These are phyloP conservation scores for Campylomormyrus numenius DNA, from an alignment of 2,113 vertebrate species.

Conservation along the genomic window DNA sequence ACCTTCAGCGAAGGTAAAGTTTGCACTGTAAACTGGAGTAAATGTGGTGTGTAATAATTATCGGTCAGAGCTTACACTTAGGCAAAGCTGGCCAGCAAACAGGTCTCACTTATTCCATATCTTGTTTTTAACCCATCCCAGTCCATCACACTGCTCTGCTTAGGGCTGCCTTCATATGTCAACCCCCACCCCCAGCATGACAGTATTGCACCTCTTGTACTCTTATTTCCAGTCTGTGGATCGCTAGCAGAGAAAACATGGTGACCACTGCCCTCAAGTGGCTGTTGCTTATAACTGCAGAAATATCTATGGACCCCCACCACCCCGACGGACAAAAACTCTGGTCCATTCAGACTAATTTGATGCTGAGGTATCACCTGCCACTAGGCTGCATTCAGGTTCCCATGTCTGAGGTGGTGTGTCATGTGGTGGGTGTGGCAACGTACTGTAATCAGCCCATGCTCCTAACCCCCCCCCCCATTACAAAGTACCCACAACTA, in stretches of 20 bases:
- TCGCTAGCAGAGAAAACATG: not conserved
- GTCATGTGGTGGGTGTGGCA: too few relatives aligned
- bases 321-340: too few relatives aligned
- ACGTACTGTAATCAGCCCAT: too few relatives aligned
- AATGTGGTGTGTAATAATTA: constrained; percentile 52
- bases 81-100: constrained; percentile 57
- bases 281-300: not conserved
- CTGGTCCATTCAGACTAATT: too few relatives aligned
- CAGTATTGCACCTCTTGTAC: not conserved
- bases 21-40: constrained; percentile 54
- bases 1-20: constrained; percentile 18
- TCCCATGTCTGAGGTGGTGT: too few relatives aligned
- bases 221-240: not conserved
- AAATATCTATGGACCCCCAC: not conserved
- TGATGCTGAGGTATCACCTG: too few relatives aligned
- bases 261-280: not conserved
- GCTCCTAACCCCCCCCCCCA: not conserved
- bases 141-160: too few relatives aligned
- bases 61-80: constrained; percentile 59
- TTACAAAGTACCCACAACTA: not conserved
- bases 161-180: not conserved
- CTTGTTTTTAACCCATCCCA: not conserved
- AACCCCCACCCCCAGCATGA: not conserved
- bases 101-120: not conserved
- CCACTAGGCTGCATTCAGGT: too few relatives aligned